Evolutionary conservation across 2,888 invertebrate species (phyloP), one percentile per base, ranked within the genome.

Genomic region (Drosophila multiciliata): DNA sequence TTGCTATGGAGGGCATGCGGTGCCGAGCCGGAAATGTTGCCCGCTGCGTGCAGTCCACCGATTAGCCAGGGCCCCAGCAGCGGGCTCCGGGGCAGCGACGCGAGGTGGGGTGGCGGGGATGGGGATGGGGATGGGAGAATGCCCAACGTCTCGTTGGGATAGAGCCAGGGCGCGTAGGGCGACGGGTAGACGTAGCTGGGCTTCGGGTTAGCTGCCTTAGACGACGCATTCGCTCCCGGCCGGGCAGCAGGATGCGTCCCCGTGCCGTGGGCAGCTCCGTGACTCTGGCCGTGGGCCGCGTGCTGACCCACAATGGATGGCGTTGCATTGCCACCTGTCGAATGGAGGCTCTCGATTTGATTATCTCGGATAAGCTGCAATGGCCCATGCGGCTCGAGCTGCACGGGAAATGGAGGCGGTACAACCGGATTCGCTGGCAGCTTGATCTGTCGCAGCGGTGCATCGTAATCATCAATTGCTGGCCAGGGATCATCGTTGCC

Each of bases 341-440:
- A 80, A 93, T 91, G 91, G 92, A 94, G 93, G 93, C 94, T 93
- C 90, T 95, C 93, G 78, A 94, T 93, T 87, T 94, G 94, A 88
- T 96, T 96, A 94, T 95, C 95, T 93, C 96, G 96, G 94, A 98
- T 95, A 95, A 97, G 96, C 94, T 97, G 96, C 93, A 97, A 95
- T 92, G 97, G 97, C 91, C 97, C 97, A 91, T 96, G 95, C 92
- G 97, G 97, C 93, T 95, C 95, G 93, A 98, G 96, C 94, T 97
- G 97, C 93, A 98, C 96, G 92, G 98, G 98, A 96, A 98, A 98
- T 94, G 98, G 98, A 95, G 98, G 98, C 93, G 98, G 97, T 88
- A 97, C 95, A 93, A 96, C 96, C 12, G 97, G 97, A 93, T 96
- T 95, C 60, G 95, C 93, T 50, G 97, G 97, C 89, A 98, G 95